Conservation (phyloP, 2,113 vertebrate species). For the Bucco capensis region DNA sequence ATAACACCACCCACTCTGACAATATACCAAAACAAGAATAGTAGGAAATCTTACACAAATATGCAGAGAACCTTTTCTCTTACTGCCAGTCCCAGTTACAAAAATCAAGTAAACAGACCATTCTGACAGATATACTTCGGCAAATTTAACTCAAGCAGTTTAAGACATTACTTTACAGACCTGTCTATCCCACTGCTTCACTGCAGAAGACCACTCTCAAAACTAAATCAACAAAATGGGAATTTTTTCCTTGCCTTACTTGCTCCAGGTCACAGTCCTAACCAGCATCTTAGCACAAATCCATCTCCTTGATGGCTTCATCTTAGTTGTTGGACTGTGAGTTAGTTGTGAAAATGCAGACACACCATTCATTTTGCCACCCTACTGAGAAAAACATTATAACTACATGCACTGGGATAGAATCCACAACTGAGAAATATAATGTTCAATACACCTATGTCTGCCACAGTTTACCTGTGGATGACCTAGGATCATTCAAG, state of each 20-base stretch:
- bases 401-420: background rate
- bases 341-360: background rate
- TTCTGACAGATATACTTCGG: background rate
- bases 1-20: background rate
- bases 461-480: background rate
- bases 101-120: background rate
- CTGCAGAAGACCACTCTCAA: background rate
- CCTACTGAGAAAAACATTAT: background rate
- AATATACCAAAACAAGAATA: background rate
- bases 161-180: background rate
- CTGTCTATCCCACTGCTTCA: background rate
- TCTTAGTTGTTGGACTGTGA: background rate
- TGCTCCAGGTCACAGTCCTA: background rate
- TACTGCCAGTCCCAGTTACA: background rate
- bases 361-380: background rate
- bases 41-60: background rate
- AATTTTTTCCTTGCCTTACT: background rate
- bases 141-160: background rate
- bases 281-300: background rate
- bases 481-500: background rate
- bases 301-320: background rate
- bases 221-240: background rate
- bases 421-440: background rate
- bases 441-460: background rate
- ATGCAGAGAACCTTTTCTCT: background rate